Conservation (phyloP, 1,140 invertebrate genomes). For the Branchinecta lynchi region DNA sequence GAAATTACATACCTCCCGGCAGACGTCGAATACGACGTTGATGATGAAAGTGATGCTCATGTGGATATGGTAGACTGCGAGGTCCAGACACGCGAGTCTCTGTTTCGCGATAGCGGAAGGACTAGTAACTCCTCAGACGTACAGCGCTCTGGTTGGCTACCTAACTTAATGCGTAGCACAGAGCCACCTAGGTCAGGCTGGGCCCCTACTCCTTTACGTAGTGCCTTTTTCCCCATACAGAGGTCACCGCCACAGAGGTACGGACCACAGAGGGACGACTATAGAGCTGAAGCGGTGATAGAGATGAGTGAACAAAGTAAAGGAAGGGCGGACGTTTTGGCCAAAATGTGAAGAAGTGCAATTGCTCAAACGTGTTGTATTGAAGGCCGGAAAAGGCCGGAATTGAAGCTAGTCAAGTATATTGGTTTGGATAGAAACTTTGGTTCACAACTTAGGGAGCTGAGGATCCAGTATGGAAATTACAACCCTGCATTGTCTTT, state of each 20-base stretch:
- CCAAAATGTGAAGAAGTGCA: background rate
- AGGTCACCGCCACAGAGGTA: background rate
- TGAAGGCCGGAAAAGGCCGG: no score
- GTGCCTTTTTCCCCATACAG: background rate
- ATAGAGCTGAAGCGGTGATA: background rate
- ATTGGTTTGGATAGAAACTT: no score
- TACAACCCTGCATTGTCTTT: no score
- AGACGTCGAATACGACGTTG: background rate
- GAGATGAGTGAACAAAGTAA: slow-evolving; percentile 3
- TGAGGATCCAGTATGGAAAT: no score
- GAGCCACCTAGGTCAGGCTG: background rate
- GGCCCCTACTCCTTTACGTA: slow-evolving; percentile 1
- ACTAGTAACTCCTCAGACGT: slow-evolving; percentile 3
- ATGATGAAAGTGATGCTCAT: slow-evolving; percentile 10
- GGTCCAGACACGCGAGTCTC: background rate
- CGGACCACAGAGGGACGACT: background rate
- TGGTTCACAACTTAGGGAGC: no score
- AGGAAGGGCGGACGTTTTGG: background rate
- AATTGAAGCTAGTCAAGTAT: no score
- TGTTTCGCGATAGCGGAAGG: background rate
- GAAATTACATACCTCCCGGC: background rate
- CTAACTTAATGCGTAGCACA: background rate
- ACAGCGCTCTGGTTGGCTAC: background rate
- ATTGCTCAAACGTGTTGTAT: no score
- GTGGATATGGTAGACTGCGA: background rate